Evolutionary conservation across 2,888 invertebrate species (phyloP).

Genomic region (Cantharis lateralis): DNA sequence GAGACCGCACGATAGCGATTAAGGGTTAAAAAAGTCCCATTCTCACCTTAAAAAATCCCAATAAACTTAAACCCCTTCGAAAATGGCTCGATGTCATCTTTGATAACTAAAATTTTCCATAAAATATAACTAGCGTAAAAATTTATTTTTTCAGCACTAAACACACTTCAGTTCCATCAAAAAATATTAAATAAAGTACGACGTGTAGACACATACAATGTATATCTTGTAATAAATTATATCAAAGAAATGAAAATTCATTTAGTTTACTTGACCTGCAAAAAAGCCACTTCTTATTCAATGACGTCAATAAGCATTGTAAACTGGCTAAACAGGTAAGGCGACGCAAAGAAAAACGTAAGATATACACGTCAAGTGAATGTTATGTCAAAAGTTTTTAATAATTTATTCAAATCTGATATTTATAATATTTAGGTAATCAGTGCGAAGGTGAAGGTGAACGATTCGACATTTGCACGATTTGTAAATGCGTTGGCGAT

Average conservation of each 20-base stretch:
- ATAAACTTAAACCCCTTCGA: not conserved
- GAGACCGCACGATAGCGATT: too few relatives aligned
- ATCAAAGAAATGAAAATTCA: not conserved
- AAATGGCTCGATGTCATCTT: not conserved
- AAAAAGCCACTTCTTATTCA: not conserved
- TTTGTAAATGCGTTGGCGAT: not conserved
- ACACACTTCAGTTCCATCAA: not conserved
- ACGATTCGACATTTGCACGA: not conserved
- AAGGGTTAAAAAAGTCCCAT: too few relatives aligned
- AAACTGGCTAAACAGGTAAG: constrained; percentile 9
- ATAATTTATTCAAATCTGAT: not conserved
- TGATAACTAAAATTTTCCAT: not conserved
- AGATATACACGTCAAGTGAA: not conserved
- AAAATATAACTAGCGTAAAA: not conserved
- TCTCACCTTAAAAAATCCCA: not conserved
- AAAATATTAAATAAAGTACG: not conserved
- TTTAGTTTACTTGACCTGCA: constrained; percentile 3
- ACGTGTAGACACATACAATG: not conserved
- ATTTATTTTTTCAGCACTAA: not conserved
- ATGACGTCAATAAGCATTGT: constrained; percentile 6
- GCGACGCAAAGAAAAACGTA: not conserved
- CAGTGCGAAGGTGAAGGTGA: not conserved
- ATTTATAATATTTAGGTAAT: not conserved
- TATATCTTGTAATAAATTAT: not conserved
- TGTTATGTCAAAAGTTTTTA: not conserved